Evolutionary conservation across 2,888 invertebrate genomes (phyloP).

Genomic region (Drosophila tanythrix): DNA sequence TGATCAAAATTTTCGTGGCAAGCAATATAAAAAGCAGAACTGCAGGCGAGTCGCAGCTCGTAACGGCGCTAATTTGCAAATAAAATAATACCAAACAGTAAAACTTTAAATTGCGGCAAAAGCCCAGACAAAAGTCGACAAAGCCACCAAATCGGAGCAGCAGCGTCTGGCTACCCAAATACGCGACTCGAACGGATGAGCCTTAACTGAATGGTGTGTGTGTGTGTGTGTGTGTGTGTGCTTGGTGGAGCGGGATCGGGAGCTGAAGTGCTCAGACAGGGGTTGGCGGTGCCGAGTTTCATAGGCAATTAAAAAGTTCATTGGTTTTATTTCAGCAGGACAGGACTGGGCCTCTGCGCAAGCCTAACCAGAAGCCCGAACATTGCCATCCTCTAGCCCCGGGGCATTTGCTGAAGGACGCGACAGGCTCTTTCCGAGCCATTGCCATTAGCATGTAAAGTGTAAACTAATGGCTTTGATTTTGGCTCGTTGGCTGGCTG

Average conservation of each 20-base stretch:
- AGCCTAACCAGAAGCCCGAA: constrained; percentile 54
- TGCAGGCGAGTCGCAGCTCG: constrained; percentile 9
- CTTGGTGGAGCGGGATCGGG: not conserved
- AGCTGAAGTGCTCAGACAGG: constrained; percentile 23
- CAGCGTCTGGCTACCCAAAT: constrained; percentile 63
- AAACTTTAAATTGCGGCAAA: constrained; percentile 64
- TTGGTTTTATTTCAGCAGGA: constrained; percentile 71
- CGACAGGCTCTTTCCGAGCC: constrained; percentile 32
- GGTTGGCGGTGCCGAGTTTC: constrained; percentile 52
- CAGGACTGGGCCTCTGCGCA: constrained; percentile 1
- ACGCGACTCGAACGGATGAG: constrained; percentile 58
- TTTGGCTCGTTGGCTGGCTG: constrained; percentile 40
- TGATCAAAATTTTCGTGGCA: constrained; percentile 6
- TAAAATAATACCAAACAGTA: constrained; percentile 59
- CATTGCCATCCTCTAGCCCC: constrained; percentile 39
- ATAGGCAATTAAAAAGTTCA: constrained; percentile 80
- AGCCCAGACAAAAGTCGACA: constrained; percentile 9
- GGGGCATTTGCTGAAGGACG: constrained; percentile 42
- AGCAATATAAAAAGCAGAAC: constrained; percentile 23
- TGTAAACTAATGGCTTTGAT: constrained; percentile 83
- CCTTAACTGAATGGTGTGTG: constrained; percentile 12
- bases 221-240: not conserved
- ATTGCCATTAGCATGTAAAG: constrained; percentile 81
- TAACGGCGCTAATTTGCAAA: constrained; percentile 74
- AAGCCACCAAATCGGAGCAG: constrained; percentile 14